Evolutionary conservation across 2,113 vertebrate species (phyloP).

Genomic region (Rutilus rutilus): DNA sequence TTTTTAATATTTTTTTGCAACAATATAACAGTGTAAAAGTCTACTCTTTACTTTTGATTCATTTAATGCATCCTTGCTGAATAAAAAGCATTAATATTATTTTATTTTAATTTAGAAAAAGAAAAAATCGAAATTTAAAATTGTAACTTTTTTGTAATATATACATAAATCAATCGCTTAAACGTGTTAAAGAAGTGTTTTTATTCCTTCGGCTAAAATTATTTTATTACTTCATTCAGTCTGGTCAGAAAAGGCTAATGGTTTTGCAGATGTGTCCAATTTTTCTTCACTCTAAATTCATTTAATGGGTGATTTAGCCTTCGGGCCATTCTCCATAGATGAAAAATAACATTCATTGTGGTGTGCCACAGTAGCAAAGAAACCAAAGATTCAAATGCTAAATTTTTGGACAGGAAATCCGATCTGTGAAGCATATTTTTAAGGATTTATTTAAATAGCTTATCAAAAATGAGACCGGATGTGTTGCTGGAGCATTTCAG

Average conservation of each 20-base stretch:
- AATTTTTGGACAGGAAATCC: conserved; percentile 2
- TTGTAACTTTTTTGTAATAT: too few species aligned
- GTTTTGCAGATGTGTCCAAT: not conserved
- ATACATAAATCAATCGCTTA: too few species aligned
- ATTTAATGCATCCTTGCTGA: too few species aligned
- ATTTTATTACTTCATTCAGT: not conserved
- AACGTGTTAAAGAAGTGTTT: not conserved
- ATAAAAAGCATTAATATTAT: too few species aligned
- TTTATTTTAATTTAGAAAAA: too few species aligned
- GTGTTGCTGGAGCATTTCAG: not conserved
- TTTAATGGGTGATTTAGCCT: conserved; percentile 54
- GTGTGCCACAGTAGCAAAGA: not conserved
- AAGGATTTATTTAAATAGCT: conserved; percentile 16
- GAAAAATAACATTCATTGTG: not conserved
- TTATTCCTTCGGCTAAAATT: not conserved
- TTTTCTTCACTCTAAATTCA: conserved; percentile 49
- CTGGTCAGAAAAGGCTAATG: not conserved
- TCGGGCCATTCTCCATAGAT: not conserved
- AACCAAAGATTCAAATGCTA: not conserved
- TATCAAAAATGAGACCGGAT: conserved; percentile 5
- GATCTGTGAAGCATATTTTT: conserved; percentile 11
- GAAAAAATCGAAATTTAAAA: too few species aligned
- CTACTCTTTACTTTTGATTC: too few species aligned
- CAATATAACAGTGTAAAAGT: too few species aligned
- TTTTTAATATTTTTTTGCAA: too few species aligned